Conservation (phyloP, 2,888 invertebrate genomes). For the Rhogogaster chlorosoma region DNA sequence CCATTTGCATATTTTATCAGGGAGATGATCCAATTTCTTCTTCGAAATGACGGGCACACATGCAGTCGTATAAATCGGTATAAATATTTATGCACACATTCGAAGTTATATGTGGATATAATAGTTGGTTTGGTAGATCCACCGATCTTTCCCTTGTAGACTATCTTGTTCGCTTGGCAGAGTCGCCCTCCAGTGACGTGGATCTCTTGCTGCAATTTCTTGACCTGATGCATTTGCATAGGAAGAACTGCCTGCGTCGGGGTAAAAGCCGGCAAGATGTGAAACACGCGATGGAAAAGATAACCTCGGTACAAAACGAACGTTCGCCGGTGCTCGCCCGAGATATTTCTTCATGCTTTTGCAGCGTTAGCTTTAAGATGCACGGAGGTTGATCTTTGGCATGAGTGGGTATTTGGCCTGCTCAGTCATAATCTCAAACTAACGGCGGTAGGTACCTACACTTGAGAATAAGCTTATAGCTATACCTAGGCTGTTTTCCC, state of each 20-base stretch:
- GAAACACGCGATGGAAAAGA: constrained; percentile 49
- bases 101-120: constrained; percentile 4
- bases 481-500: constrained; percentile 11
- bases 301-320: constrained; percentile 23
- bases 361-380: constrained; percentile 29
- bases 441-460: constrained; percentile 5
- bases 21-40: constrained; percentile 25
- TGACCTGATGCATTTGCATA: constrained; percentile 49
- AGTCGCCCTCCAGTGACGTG: constrained; percentile 28
- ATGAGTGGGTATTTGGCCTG: constrained; percentile 39
- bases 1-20: constrained; percentile 16
- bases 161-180: not conserved
- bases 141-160: not conserved
- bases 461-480: not conserved
- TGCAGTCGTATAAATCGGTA: constrained; percentile 28
- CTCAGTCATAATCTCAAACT: constrained; percentile 47
- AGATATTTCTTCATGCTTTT: constrained; percentile 40
- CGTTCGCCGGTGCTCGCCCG: constrained; percentile 15
- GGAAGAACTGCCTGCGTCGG: constrained; percentile 24
- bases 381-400: constrained; percentile 48
- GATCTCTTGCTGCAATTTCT: constrained; percentile 43
- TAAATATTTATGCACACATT: constrained; percentile 29
- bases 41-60: constrained; percentile 12
- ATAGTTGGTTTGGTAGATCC: constrained; percentile 6
- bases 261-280: constrained; percentile 46